A percentile compares a stretch with the other conserved stretches of the same genome.
phyloP scores from a whole-genome alignment of 2,888 invertebrate genomes.

The Choreutis nemorana region DNA sequence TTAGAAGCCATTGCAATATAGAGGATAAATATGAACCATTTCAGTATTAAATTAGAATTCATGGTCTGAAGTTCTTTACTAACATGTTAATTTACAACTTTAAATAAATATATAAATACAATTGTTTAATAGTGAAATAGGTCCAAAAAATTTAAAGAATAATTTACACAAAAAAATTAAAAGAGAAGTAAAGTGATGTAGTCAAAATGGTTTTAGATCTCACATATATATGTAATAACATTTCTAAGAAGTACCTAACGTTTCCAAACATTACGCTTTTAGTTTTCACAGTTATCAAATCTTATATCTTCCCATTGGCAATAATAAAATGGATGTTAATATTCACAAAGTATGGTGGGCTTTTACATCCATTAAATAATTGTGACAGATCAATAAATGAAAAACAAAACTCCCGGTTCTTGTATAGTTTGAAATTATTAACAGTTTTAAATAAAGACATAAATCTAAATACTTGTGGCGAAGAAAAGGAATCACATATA shows the following conservation, averaged over 20 bases:
- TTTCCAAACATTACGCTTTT: constrained; percentile 23
- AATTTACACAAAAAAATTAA: too few species aligned
- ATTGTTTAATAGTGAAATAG: too few species aligned
- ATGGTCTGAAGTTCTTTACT: too few species aligned
- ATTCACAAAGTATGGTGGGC: constrained; percentile 23
- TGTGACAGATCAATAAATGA: constrained; percentile 7
- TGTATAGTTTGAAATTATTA: constrained; percentile 25
- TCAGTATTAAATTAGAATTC: too few species aligned
- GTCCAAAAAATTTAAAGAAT: too few species aligned
- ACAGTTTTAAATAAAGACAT: constrained; percentile 15
- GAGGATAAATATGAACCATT: too few species aligned
- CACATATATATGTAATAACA: too few species aligned
- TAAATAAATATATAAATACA: too few species aligned
- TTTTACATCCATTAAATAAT: constrained; percentile 11
- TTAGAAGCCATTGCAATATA: too few species aligned
- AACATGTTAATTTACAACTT: too few species aligned
- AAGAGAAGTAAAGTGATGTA: too few species aligned
- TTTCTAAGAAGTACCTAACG: constrained; percentile 15
- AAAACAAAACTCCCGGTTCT: constrained; percentile 16
- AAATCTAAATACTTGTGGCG: constrained; percentile 4
- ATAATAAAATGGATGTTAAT: constrained; percentile 33
- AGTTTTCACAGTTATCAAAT: constrained; percentile 27
- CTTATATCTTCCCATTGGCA: constrained; percentile 27
- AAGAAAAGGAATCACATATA: constrained; percentile 25
- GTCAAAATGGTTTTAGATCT: too few species aligned